Base-by-base conservation (phyloP, 2,888 invertebrate species). In the Acrobasis repandana region DNA sequence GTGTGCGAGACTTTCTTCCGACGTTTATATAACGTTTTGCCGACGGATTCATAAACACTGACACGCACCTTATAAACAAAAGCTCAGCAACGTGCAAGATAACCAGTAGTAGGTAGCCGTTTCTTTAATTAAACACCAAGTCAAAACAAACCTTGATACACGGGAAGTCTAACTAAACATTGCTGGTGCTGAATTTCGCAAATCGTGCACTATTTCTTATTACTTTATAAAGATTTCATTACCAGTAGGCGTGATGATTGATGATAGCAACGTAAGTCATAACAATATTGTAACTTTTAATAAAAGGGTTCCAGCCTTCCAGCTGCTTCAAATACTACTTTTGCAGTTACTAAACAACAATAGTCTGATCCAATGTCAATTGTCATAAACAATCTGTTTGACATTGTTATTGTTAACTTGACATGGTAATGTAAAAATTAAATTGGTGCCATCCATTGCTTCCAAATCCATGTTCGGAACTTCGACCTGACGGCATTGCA, bases 1-100 rank as follows among this genome's bases (percentile, higher is more conserved):
- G 62, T 61, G 67, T 67, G 69, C 65, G 67, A 65, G 69, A 75
- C 82, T 82, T 85, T 85, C 81, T 84, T 82, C 69, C 64, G 65
- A 69, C 62, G 71, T 79, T 81, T 76, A 80, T 77, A 72, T 68
- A 70, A 73, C 64, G 61, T 62, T 65, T 63, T 71, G 65, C 67
- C 64, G 68, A 72, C 67, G 70, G 69, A 72, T 80, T 72, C 67
- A 72, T 79, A 82, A 82, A 79, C 75, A 81, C 65, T 66, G 70
- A 73, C 68, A 71, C 64, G 65, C 65, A 66, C 65, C 67, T 67
- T 71, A 72, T 79, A 81, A 81, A 80, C 79, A 78, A 73, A 74
- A 71, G 69, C 69, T 70, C 70, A 77, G 66, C 69, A 66, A 63
- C 60, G 63, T 61, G 61, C 64, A 67, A 70, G 65, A 71, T 67